Base-by-base conservation (phyloP, 2,797 vertebrate genomes). In the Falco naumanni region DNA sequence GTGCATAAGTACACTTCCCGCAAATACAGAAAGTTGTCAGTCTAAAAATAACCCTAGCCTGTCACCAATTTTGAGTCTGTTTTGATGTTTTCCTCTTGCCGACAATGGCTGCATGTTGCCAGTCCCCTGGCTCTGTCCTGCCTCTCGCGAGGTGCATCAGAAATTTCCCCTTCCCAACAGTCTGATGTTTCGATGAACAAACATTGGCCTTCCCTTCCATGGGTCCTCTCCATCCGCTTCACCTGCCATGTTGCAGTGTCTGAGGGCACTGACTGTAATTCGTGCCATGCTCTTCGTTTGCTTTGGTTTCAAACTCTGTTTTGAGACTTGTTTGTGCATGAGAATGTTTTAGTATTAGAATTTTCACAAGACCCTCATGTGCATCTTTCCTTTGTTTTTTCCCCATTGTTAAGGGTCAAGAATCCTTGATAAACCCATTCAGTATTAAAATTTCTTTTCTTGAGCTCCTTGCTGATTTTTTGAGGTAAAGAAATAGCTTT, bases 201-300 rank as follows among this genome's bases (percentile, higher is more conserved):
- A 11, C 20, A 1, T 34, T 24, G 28, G 1, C 43, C 70, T 39
- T 9, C 12, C 25, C 78, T 29, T 6, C 4, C 15, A 4, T 0
- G 5, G 34, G 5, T 10, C 43, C 26, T 45, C 45, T 2, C 11
- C 66, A 13, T 5, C 77, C 65, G 53, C 41, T 53, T 14, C 11
- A 59, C 6, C 43, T 20, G 47, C 47, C 74, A 1, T 0, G 0
- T 0, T 16, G 68, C 50, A 17, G 51, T 1, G 33, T 2, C 56
- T 72, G 0, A 6, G 5, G 26, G 54, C 41, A 22, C 71, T 37
- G 14, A 4, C 3, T 72, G 50, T 11, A 10, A 89, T 60, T 70
- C 79, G 33, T 0, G 2, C 41, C 61, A 6, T 13, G 48, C 53
- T 78, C 69, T 31, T 50, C 4, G 1, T 43, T 60, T 53, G 43